Evolutionary conservation across 2,113 vertebrate genomes (phyloP).

Genomic region (Leptobrachium leishanense): DNA sequence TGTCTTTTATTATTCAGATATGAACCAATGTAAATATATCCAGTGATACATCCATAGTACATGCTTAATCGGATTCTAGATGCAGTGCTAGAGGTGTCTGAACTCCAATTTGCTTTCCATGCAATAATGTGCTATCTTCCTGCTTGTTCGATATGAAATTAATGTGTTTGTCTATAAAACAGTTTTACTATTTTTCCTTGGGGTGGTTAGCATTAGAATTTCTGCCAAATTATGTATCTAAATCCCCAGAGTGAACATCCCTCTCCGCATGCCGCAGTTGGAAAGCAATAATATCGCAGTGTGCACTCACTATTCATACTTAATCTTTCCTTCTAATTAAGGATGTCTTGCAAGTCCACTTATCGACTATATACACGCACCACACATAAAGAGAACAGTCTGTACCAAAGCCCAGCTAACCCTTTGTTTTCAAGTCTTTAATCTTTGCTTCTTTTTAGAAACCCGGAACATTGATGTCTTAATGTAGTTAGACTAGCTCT

Average conservation of each 20-base stretch:
- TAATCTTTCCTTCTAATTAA: conserved; percentile 63
- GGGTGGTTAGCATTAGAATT: background rate
- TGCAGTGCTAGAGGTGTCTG: too few species aligned
- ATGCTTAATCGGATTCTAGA: too few species aligned
- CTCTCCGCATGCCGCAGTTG: conserved; percentile 5
- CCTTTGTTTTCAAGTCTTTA: conserved; percentile 57
- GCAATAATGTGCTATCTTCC: background rate
- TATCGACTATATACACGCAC: conserved; percentile 56
- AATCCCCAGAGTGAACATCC: conserved; percentile 4
- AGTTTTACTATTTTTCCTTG: background rate
- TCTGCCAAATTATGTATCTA: conserved; percentile 12
- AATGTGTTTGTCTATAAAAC: background rate
- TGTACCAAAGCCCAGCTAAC: conserved; percentile 29
- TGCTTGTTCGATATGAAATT: conserved; percentile 6
- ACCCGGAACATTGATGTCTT: background rate
- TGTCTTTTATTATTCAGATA: too few species aligned
- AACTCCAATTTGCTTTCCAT: too few species aligned
- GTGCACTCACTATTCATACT: conserved; percentile 27
- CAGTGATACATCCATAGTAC: too few species aligned
- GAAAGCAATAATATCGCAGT: conserved; percentile 49
- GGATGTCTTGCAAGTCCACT: conserved; percentile 48
- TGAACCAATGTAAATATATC: too few species aligned
- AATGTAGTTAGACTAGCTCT: background rate
- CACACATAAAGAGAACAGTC: conserved; percentile 46
- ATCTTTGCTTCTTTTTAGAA: background rate